A percentile compares a stretch with the other conserved stretches of the same genome.
Conservation (phyloP, 2,113 vertebrate genomes). For the Protobothrops mucrosquamatus region DNA sequence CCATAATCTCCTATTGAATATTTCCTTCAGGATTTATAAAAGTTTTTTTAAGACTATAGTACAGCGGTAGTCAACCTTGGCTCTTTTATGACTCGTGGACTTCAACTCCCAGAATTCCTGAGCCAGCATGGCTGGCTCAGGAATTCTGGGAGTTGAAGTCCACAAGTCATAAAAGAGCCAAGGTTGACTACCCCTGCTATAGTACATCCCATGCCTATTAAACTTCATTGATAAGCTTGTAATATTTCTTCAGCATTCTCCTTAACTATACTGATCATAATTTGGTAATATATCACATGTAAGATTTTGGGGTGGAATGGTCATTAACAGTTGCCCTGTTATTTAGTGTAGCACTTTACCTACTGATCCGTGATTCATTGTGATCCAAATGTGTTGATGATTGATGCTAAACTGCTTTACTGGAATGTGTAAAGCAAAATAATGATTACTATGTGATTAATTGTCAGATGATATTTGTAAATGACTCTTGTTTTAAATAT, state of each 20-base stretch:
- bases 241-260: neutral
- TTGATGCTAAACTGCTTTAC: slow-evolving; percentile 17
- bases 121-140: no score
- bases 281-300: neutral
- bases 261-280: neutral
- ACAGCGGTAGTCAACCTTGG: no score
- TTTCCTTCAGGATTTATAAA: neutral
- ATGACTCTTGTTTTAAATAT: neutral
- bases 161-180: no score
- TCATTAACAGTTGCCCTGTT: neutral
- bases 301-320: neutral
- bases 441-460: neutral
- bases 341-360: neutral
- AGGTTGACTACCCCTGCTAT: no score
- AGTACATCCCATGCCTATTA: neutral
- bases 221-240: neutral
- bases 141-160: no score
- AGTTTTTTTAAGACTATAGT: neutral
- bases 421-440: slow-evolving; percentile 15
- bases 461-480: slow-evolving; percentile 24
- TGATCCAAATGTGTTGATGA: slow-evolving; percentile 7
- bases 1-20: neutral
- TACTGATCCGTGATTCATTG: neutral
- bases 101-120: no score
- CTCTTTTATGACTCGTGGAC: no score